These are phyloP conservation scores for Dasypus novemcinctus DNA, from an alignment of 2,113 vertebrate species.

Conservation along the genomic window DNA sequence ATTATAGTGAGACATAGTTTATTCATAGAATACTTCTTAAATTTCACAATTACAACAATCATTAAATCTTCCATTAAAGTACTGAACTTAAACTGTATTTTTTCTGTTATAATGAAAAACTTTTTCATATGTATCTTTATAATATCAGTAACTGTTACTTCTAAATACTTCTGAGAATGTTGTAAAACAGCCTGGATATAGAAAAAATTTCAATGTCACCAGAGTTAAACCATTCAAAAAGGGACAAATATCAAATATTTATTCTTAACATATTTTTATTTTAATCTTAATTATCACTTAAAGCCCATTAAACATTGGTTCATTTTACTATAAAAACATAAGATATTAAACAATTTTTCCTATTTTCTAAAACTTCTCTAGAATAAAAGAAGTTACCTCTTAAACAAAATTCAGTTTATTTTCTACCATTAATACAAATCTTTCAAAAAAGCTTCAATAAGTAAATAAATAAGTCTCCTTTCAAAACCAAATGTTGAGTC, in stretches of 20 bases:
- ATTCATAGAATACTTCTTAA: not conserved
- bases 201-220: not conserved
- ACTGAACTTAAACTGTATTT: not conserved
- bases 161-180: not conserved
- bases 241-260: not conserved
- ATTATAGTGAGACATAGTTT: not conserved
- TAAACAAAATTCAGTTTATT: not conserved
- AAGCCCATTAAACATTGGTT: slow-evolving; percentile 1
- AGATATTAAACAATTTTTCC: slow-evolving; percentile 19
- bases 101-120: not conserved
- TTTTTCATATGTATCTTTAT: not conserved
- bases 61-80: not conserved
- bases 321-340: slow-evolving; percentile 12
- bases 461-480: not conserved
- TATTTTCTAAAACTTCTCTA: slow-evolving; percentile 11
- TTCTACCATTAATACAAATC: not conserved
- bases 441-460: not conserved
- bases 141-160: not conserved
- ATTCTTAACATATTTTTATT: not conserved
- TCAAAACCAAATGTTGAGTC: not conserved
- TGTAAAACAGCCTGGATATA: not conserved
- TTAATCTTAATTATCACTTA: slow-evolving; percentile 24
- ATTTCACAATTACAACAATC: not conserved
- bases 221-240: not conserved
- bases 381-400: slow-evolving; percentile 27